Conservation (phyloP, 2,113 vertebrate genomes). For the Dryoscopus gambensis region DNA sequence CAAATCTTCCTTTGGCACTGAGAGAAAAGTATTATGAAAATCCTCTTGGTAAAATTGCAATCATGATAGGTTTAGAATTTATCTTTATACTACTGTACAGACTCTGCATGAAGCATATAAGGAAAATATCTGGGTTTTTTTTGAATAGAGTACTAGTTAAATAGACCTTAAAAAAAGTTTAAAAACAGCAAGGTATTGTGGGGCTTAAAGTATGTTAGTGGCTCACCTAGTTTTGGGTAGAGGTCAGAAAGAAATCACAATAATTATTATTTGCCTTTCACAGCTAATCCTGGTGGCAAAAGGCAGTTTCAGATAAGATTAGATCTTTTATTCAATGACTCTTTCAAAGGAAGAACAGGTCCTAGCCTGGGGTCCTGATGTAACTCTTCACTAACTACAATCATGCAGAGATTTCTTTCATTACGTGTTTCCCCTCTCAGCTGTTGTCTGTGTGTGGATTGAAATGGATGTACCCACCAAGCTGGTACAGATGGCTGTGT, state of each 20-base stretch:
- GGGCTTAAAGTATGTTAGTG: background rate
- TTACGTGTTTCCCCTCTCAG: background rate
- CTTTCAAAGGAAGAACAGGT: background rate
- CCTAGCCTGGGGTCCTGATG: background rate
- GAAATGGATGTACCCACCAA: background rate
- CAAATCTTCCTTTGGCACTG: background rate
- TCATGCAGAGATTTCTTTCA: background rate
- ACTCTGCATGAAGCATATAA: background rate
- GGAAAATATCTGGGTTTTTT: background rate
- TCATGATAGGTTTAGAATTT: background rate
- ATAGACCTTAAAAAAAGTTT: background rate
- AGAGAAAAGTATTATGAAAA: background rate
- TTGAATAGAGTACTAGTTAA: background rate
- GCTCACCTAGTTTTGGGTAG: background rate
- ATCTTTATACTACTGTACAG: background rate
- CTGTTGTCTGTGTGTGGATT: background rate
- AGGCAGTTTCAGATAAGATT: background rate
- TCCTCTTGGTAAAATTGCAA: background rate
- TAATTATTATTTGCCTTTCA: background rate
- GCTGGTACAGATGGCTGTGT: background rate
- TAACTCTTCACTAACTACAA: background rate
- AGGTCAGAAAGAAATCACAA: background rate
- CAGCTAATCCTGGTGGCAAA: background rate
- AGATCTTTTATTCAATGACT: background rate
- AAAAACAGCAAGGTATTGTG: background rate